Evolutionary conservation across 35 echinoderm and acorn worm genomes (phyloP).

Genomic region (Diadema setosum): DNA sequence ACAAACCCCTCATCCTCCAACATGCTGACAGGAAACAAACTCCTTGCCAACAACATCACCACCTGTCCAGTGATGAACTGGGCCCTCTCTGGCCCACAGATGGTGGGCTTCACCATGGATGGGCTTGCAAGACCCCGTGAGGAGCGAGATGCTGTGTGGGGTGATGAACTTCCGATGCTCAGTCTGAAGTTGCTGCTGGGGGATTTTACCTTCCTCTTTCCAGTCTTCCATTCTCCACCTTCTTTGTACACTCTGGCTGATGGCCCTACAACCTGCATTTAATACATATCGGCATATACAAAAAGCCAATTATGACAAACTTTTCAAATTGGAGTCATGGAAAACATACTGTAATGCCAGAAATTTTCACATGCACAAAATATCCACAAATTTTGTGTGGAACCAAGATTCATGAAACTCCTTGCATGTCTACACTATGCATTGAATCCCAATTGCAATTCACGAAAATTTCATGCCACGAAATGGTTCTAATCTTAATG

Average conservation of each 20-base stretch:
- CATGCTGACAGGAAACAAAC: not conserved
- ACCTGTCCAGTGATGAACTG: not conserved
- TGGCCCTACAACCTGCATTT: not conserved
- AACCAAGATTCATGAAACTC: no score
- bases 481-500: no score
- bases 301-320: no score
- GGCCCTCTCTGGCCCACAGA: not conserved
- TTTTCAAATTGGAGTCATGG: no score
- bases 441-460: no score
- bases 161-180: not conserved
- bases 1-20: not conserved
- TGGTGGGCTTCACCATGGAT: not conserved
- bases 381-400: no score
- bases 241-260: not conserved
- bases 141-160: not conserved
- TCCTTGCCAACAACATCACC: not conserved
- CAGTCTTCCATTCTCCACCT: conserved; percentile 1
- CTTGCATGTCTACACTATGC: no score
- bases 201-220: not conserved
- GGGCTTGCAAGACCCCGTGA: not conserved
- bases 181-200: not conserved
- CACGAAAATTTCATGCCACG: no score
- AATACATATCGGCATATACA: no score
- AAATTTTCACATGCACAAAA: no score
- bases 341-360: no score